Base-by-base conservation (phyloP, 2,113 vertebrate species). In the Nesoenas mayeri region DNA sequence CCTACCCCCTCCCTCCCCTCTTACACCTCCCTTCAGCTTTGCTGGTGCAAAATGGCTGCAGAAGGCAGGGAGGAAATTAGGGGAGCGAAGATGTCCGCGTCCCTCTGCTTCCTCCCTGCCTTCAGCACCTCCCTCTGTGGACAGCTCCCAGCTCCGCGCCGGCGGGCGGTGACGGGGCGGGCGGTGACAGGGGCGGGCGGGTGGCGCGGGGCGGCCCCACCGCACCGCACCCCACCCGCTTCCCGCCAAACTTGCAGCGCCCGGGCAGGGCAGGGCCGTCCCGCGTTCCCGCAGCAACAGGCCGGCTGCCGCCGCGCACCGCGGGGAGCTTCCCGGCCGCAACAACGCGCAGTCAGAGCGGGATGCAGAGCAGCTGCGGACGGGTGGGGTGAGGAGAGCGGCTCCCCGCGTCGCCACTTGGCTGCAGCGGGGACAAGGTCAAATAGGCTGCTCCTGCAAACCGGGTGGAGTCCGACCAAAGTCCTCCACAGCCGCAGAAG, bases 21-120 rank as follows among this genome's bases (percentile, higher is more conserved):
- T 71, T 40, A 54, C 84, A 53, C 92, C 89, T 95, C 95, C 95
- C 94, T 58, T 65, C 86, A 48, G 73, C 94, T 95, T 95, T 75
- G 83, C 86, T 1, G 84, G 93, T 96, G 98, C 98, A 99, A 99
- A 98, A 99, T 98, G 99, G 99, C 99, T 98, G 99, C 98, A 98
- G 96, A 82, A 97, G 97, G 96, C 88, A 95, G 97, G 91, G 96
- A 96, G 89, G 93, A 79, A 96, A 96, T 71, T 48, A 53, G 95
- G 96, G 91, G 95, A 96, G 90, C 96, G 97, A 88, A 97, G 97
- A 97, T 71, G 97, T 90, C 96, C 93, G 93, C 97, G 95, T 75
- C 92, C 91, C 96, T 94, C 92, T 54, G 96, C 94, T 88, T 85
- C 85, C 95, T 91, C 95, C 82, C 78, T 84, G 89, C 94, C 94